Evolutionary conservation across 2,888 invertebrate species (phyloP), one percentile per base, ranked within the genome.

Genomic region (Clusia tigrina): DNA sequence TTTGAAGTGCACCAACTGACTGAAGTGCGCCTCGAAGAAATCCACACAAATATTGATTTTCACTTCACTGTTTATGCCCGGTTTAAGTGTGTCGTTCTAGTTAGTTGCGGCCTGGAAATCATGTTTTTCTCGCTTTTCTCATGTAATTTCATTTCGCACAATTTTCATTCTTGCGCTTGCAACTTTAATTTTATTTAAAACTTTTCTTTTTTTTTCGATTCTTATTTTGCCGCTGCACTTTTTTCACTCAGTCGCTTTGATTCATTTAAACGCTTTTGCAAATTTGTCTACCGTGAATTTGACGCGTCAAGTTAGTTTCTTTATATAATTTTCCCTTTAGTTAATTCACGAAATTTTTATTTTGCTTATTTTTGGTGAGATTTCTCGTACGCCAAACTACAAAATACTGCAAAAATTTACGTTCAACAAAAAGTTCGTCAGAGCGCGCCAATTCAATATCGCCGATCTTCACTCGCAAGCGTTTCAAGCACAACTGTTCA

Each of bases 401-500:
- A 24, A 9, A 15, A 17, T 15, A 25, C 46, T 23, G 54, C 3
- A 32, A n/a, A 2, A 17, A 32, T 54, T 54, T 15, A 24, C 18
- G 52, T 52, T 48, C 20, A 48, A 32, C 6, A 32, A 32, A 32
- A 32, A 48, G 20, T 48, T 48, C 48, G n/a, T 10, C 52, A 20
- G n/a, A 52, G 52, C 52, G 22, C 37, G 53, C 32, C 54, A 54
- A 54, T 54, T 54, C 18, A 42, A 42, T 15, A 42, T 42, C 42
- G 70, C 68, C 72, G 82, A 80, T 80, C 82, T 78, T 77, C 74
- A 79, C 81, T 78, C 71, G 72, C 75, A 73, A 79, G 77, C 82
- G 80, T 81, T 80, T 76, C 72, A 78, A 80, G 78, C 79, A 80
- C 80, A 81, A 81, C 81, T 81, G 81, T 73, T 74, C 71, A 71